Evolutionary conservation across 2,113 vertebrate species (phyloP).

Genomic region (Cebidichthys violaceus): DNA sequence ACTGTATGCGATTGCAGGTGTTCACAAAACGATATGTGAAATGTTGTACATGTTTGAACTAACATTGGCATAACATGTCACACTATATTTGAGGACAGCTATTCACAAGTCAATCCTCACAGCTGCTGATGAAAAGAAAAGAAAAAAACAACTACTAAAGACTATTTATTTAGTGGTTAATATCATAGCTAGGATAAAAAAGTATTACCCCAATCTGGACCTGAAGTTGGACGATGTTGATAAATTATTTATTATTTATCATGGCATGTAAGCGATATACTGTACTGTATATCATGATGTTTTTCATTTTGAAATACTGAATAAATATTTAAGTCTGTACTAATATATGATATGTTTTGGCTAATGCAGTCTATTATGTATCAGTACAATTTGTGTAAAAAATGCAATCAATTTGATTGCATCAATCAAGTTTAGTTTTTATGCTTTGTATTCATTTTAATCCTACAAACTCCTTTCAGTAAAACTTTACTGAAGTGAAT

Average conservation of each 20-base stretch:
- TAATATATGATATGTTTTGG: neutral
- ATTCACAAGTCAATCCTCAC: neutral
- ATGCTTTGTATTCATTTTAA: neutral
- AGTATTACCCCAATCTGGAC: neutral
- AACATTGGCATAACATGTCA: neutral
- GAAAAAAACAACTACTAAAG: too few relatives aligned
- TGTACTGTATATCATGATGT: neutral
- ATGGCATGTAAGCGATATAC: neutral
- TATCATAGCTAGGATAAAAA: too few relatives aligned
- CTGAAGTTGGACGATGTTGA: neutral
- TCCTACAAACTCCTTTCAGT: neutral
- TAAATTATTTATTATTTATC: neutral
- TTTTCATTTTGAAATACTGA: neutral
- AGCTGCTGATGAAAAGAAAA: neutral
- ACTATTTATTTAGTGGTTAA: too few relatives aligned
- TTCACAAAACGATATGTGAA: neutral
- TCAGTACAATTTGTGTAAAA: too few relatives aligned
- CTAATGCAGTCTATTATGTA: too few relatives aligned
- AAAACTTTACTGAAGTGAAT: neutral
- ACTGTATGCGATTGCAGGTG: neutral
- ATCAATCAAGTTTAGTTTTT: neutral
- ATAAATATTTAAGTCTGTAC: neutral
- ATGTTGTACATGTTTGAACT: neutral
- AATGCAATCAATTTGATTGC: neutral
- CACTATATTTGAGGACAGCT: neutral